Conservation (phyloP, 64 coral and sea anemone genomes). For the Montipora sp. region DNA sequence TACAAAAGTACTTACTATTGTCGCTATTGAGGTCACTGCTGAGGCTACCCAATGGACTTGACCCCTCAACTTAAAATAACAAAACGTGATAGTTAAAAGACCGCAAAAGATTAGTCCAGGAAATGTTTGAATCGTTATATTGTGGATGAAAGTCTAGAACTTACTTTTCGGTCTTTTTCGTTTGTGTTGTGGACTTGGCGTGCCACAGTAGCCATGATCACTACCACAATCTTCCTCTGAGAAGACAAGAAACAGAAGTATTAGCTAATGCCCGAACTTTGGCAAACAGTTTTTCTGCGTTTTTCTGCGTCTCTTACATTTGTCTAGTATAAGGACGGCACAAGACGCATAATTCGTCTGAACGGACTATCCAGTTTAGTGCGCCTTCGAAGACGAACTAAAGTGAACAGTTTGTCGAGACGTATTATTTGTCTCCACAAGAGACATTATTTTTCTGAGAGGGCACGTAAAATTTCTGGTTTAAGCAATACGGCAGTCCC, state of each 20-base stretch:
- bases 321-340: too few species aligned
- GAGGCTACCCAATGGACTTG: conserved; percentile 40
- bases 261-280: not conserved
- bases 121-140: not conserved
- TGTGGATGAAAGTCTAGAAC: not conserved
- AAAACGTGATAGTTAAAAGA: not conserved
- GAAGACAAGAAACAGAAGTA: not conserved
- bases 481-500: too few species aligned
- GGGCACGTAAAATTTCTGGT: too few species aligned
- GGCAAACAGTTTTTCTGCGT: too few species aligned
- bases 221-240: conserved; percentile 25
- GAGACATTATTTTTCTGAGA: too few species aligned
- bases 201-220: conserved; percentile 29
- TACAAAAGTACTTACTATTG: conserved; percentile 10
- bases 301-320: too few species aligned
- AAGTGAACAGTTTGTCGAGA: too few species aligned
- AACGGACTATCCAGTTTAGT: too few species aligned
- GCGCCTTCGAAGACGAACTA: too few species aligned
- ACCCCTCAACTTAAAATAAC: not conserved
- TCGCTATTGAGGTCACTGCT: conserved; percentile 65
- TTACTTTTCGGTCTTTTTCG: conserved; percentile 33
- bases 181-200: conserved; percentile 38
- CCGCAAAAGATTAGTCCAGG: not conserved
- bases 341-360: too few species aligned
- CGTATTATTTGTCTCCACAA: too few species aligned